These are phyloP conservation scores for Vesta saturnalis DNA, from an alignment of 2,888 invertebrate genomes.

Conservation along the genomic window DNA sequence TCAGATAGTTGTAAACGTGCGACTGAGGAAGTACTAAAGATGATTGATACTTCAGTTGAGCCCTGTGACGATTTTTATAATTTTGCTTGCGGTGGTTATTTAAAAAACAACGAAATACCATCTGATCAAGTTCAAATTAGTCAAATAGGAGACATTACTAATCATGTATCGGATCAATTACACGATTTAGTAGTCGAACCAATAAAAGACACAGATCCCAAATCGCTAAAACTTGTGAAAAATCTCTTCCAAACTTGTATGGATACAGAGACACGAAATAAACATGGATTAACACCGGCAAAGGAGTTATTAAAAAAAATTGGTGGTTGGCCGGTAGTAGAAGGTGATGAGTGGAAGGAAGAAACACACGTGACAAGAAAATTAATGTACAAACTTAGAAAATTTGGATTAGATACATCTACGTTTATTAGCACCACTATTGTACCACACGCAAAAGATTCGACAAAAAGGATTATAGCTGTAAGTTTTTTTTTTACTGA, in stretches of 20 bases:
- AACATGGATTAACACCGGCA: constrained; percentile 72
- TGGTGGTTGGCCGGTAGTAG: constrained; percentile 61
- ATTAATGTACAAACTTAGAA: constrained; percentile 10
- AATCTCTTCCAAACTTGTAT: constrained; percentile 13
- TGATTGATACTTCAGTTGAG: constrained; percentile 78
- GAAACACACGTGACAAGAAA: constrained; percentile 5
- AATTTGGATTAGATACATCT: constrained; percentile 31
- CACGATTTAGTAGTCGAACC: constrained; percentile 2
- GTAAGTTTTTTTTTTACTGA: constrained; percentile 22
- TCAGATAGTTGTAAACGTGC: constrained; percentile 75
- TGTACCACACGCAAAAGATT: constrained; percentile 35
- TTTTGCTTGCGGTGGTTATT: constrained; percentile 78
- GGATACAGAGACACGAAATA: constrained; percentile 61
- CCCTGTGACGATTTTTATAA: constrained; percentile 82
- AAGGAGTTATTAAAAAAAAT: constrained; percentile 62
- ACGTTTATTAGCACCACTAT: constrained; percentile 30
- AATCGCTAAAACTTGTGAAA: neutral
- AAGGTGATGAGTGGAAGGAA: constrained; percentile 15
- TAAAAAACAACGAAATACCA: constrained; percentile 76
- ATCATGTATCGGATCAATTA: constrained; percentile 6
- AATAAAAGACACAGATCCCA: constrained; percentile 40
- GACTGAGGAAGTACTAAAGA: constrained; percentile 73
- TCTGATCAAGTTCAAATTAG: constrained; percentile 48
- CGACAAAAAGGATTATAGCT: constrained; percentile 30
- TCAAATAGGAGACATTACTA: neutral